A percentile compares a stretch with the other conserved stretches of the same genome.
phyloP scores from a whole-genome alignment of 2,888 invertebrate genomes.

The Tenthredo notha region DNA sequence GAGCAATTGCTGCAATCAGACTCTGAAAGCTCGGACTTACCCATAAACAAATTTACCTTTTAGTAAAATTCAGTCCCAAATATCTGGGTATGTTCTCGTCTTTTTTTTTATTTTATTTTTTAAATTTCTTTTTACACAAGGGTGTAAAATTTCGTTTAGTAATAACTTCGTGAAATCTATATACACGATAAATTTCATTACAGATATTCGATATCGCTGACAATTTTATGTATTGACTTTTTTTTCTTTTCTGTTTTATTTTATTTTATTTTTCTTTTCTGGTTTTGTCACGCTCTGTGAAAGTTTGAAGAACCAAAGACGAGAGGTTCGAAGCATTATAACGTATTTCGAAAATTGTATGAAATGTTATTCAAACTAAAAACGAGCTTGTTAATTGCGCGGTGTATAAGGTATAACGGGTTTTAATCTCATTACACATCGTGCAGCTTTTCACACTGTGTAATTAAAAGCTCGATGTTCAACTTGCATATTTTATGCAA shows the following conservation, averaged over 20 bases:
- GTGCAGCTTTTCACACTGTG: not conserved
- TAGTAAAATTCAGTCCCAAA: not conserved
- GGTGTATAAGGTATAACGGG: not conserved
- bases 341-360: not conserved
- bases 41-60: conserved; percentile 27
- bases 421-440: not conserved
- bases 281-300: not conserved
- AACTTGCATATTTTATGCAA: conserved; percentile 15
- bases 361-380: not conserved
- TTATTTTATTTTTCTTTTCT: not conserved
- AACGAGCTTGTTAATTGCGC: not conserved
- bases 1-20: conserved; percentile 48
- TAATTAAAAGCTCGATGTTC: conserved; percentile 10
- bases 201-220: not conserved
- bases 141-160: not conserved
- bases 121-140: too few species aligned
- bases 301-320: not conserved
- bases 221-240: not conserved
- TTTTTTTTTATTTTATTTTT: not conserved
- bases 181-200: not conserved
- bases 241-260: not conserved
- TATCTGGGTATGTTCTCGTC: not conserved
- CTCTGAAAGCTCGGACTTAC: conserved; percentile 19
- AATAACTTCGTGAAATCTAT: not conserved
- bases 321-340: not conserved